These are phyloP conservation scores for Musca vetustissima DNA, from an alignment of 1,140 invertebrate species.

Conservation along the genomic window DNA sequence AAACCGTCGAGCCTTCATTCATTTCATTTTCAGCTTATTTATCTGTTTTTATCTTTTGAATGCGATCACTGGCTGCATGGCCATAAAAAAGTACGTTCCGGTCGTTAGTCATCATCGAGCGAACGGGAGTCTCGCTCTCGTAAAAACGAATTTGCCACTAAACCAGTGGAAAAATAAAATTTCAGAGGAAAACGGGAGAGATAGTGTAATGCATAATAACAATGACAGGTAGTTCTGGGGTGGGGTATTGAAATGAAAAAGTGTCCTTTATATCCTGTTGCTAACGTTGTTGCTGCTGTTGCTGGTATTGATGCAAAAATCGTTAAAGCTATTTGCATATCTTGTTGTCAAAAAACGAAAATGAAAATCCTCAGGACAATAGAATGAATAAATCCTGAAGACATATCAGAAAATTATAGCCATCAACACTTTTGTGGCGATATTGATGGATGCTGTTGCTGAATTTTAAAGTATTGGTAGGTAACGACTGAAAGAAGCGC, in stretches of 20 bases:
- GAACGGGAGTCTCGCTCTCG: too few species aligned
- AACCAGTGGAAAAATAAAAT: not conserved
- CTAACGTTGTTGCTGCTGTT: slow-evolving; percentile 18
- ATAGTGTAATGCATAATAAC: not conserved
- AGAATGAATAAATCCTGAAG: not conserved
- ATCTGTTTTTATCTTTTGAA: slow-evolving; percentile 12
- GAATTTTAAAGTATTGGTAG: too few species aligned
- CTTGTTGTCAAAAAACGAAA: slow-evolving; percentile 14
- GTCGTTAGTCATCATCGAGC: slow-evolving; percentile 22
- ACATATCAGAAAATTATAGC: slow-evolving; percentile 19
- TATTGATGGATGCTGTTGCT: not conserved
- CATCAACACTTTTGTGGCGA: slow-evolving; percentile 6
- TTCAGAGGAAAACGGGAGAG: not conserved
- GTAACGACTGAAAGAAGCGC: too few species aligned
- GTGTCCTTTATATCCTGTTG: slow-evolving; percentile 20
- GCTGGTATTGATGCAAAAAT: slow-evolving; percentile 22
- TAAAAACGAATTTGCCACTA: slow-evolving; percentile 14
- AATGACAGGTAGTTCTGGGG: not conserved
- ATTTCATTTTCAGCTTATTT: slow-evolving; percentile 11
- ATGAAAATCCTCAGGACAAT: slow-evolving; percentile 27
- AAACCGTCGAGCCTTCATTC: not conserved
- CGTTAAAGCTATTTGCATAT: slow-evolving; percentile 20
- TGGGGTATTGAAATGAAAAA: slow-evolving; percentile 10
- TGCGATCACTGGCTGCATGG: not conserved
- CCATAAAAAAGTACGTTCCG: slow-evolving; percentile 24